Conservation (phyloP, 2,797 vertebrate genomes). For the Clarias fuscus region DNA sequence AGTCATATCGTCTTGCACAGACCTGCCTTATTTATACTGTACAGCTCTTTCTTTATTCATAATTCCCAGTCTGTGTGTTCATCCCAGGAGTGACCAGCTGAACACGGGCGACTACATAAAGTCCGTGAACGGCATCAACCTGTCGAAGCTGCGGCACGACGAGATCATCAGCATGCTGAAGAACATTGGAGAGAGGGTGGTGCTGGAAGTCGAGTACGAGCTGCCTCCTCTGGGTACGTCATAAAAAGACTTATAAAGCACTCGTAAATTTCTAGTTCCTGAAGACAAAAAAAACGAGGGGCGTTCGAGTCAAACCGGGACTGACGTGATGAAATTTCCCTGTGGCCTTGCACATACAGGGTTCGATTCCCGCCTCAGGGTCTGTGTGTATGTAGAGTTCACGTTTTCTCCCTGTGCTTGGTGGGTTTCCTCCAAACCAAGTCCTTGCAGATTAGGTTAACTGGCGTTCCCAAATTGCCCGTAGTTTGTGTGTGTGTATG, state of each 20-base stretch:
- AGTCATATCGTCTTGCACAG: background rate
- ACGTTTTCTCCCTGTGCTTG: too few relatives aligned
- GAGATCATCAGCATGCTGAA: conserved; percentile 96
- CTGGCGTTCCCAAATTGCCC: too few relatives aligned
- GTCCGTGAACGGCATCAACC: conserved; percentile 94
- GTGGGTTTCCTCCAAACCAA: too few relatives aligned
- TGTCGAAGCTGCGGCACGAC: conserved; percentile 91
- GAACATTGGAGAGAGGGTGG: conserved; percentile 93
- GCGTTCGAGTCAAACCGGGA: background rate
- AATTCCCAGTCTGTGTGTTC: background rate
- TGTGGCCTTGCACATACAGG: too few relatives aligned
- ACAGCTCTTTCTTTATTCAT: background rate
- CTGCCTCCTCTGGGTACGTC: conserved; percentile 86
- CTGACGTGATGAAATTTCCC: too few relatives aligned
- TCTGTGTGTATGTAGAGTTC: too few relatives aligned
- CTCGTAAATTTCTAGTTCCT: background rate
- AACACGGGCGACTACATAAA: conserved; percentile 96
- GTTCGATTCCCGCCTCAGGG: too few relatives aligned
- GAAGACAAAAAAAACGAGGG: background rate
- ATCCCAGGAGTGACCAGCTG: conserved; percentile 89
- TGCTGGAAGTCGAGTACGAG: conserved; percentile 97
- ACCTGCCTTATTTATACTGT: background rate
- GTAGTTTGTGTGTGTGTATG: too few relatives aligned
- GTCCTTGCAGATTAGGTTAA: too few relatives aligned
- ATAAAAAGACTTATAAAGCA: background rate